phyloP scores from a whole-genome alignment of 2,797 vertebrate species.

The Emydoidea blandingii region DNA sequence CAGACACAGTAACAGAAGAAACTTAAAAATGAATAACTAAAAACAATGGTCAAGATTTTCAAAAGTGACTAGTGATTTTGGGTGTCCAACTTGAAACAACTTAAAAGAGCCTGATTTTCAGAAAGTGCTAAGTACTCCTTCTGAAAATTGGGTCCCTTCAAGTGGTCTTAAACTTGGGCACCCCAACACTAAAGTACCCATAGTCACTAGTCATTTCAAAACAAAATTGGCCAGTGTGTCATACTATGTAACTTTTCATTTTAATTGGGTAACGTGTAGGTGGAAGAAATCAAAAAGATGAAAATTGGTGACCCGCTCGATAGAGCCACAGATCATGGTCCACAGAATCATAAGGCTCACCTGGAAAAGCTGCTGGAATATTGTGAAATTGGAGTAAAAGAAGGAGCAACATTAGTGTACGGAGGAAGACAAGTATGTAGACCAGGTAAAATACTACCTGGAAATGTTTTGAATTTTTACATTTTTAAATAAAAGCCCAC shows the following conservation, averaged over 20 bases:
- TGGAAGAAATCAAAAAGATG: conserved; percentile 97
- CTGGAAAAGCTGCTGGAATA: conserved; percentile 96
- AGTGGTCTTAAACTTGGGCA: neutral
- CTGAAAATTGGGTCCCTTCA: neutral
- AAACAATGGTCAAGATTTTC: neutral
- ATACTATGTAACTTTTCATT: neutral
- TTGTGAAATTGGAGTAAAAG: conserved; percentile 92
- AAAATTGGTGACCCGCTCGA: conserved; percentile 97
- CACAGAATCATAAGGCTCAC: conserved; percentile 97
- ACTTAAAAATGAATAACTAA: neutral
- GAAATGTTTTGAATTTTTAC: neutral
- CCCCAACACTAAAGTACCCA: neutral
- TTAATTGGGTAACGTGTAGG: conserved; percentile 79
- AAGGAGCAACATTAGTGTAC: conserved; percentile 92
- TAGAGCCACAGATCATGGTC: conserved; percentile 95
- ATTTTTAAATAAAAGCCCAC: neutral
- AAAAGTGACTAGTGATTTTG: neutral
- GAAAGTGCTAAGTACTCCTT: neutral
- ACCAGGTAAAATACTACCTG: conserved; percentile 85
- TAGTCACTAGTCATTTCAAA: neutral
- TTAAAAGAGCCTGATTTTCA: neutral
- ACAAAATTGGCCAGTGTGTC: neutral
- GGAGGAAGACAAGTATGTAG: conserved; percentile 90
- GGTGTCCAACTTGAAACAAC: neutral
- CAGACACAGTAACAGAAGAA: neutral